A percentile compares a stretch with the other conserved stretches of the same genome.
Conservation (phyloP, 2,113 vertebrate species). For the Polypterus bichir region DNA sequence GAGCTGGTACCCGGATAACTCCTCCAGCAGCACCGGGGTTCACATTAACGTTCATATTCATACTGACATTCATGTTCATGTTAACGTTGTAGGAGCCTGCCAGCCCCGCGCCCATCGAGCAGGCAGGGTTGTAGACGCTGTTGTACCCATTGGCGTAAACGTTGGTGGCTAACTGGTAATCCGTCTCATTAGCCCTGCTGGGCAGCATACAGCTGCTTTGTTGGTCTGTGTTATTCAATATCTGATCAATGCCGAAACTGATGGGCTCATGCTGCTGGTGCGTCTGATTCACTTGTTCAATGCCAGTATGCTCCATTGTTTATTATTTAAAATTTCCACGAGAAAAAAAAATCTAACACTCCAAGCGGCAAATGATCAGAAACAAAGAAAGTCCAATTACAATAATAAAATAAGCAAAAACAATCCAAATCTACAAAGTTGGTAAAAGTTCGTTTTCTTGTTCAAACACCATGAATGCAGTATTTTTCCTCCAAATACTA, state of each 20-base stretch:
- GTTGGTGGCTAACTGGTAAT: slow-evolving; percentile 52
- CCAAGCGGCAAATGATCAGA: no score
- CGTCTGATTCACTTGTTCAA: slow-evolving; percentile 63
- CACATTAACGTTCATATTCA: slow-evolving; percentile 66
- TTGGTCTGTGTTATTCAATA: slow-evolving; percentile 71
- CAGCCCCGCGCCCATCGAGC: slow-evolving; percentile 57
- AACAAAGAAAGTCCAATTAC: no score
- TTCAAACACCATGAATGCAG: no score
- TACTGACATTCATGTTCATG: slow-evolving; percentile 75
- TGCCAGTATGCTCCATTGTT: slow-evolving; percentile 68
- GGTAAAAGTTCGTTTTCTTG: no score
- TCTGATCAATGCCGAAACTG: slow-evolving; percentile 85
- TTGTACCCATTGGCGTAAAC: slow-evolving; percentile 61
- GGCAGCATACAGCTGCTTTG: slow-evolving; percentile 56
- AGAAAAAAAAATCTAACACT: no score
- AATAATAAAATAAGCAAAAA: no score
- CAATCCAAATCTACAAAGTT: no score
- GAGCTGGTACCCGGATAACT: slow-evolving; percentile 69
- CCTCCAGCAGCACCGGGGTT: slow-evolving; percentile 55
- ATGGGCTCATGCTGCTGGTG: slow-evolving; percentile 72
- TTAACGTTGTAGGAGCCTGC: slow-evolving; percentile 65
- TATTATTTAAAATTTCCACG: slow-evolving; percentile 2
- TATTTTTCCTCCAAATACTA: no score
- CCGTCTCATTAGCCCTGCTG: slow-evolving; percentile 53
- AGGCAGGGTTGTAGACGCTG: slow-evolving; percentile 61